A percentile compares a stretch with the other conserved stretches of the same genome.
Conservation (phyloP, 2,888 invertebrate species). For the Phortica okadai region DNA sequence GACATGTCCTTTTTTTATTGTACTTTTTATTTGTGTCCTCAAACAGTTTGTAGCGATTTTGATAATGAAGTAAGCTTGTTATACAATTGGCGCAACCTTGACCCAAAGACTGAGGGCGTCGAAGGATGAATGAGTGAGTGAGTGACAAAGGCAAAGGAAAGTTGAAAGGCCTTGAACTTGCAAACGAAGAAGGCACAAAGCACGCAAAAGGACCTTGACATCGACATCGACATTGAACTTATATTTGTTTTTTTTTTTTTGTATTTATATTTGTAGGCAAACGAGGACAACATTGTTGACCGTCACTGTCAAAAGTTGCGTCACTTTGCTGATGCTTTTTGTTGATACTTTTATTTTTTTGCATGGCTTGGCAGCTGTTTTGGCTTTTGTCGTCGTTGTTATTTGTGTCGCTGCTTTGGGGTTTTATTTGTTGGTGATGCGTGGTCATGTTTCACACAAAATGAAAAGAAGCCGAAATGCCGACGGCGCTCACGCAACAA, state of each 20-base stretch:
- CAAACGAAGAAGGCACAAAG: neutral
- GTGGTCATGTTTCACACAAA: conserved; percentile 62
- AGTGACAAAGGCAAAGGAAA: neutral
- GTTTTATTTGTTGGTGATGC: conserved; percentile 8
- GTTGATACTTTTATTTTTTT: neutral
- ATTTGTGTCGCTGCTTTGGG: neutral
- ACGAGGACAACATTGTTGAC: neutral
- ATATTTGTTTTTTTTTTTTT: too few relatives aligned
- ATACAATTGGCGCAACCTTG: neutral
- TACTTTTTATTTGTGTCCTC: conserved; percentile 37
- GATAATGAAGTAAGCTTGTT: conserved; percentile 50
- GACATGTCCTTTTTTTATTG: conserved; percentile 36
- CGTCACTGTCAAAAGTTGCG: conserved; percentile 18
- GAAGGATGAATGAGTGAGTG: neutral
- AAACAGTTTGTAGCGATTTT: neutral
- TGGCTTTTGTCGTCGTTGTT: conserved; percentile 35
- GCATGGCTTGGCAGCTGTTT: conserved; percentile 28
- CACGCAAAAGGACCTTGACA: too few relatives aligned
- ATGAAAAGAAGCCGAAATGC: conserved; percentile 46
- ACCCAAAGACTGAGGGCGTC: neutral
- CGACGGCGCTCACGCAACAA: neutral
- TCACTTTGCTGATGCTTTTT: conserved; percentile 5
- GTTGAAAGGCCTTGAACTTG: conserved; percentile 30
- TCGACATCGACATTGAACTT: too few relatives aligned
- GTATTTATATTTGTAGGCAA: too few relatives aligned